Evolutionary conservation across 2,113 vertebrate species (phyloP).

Genomic region (Hystrix cristata): DNA sequence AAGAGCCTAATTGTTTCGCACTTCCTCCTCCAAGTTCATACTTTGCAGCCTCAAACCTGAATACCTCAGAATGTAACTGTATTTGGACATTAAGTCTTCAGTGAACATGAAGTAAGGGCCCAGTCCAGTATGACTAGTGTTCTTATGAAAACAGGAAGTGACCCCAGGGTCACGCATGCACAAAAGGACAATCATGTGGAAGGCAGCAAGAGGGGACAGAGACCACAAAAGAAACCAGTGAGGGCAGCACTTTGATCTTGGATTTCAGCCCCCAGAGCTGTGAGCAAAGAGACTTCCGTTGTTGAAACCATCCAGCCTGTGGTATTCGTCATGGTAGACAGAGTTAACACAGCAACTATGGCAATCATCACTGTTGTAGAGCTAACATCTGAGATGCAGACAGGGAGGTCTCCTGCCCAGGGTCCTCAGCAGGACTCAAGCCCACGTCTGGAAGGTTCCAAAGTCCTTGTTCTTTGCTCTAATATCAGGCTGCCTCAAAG

Average conservation of each 20-base stretch:
- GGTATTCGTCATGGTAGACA: background rate
- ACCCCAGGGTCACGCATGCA: background rate
- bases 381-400: background rate
- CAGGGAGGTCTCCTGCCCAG: background rate
- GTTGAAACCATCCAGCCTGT: background rate
- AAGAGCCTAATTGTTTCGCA: background rate
- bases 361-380: fast-evolving
- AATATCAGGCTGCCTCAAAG: background rate
- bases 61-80: background rate
- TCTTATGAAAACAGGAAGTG: background rate
- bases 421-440: background rate
- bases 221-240: background rate
- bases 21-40: fast-evolving
- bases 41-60: background rate
- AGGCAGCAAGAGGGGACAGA: background rate
- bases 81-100: background rate
- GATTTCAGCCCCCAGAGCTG: background rate
- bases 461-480: background rate
- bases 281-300: background rate
- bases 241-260: background rate
- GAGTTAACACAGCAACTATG: background rate
- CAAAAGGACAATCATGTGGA: fast-evolving
- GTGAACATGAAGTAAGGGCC: background rate
- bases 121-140: background rate
- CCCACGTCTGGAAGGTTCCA: background rate